phyloP scores from a whole-genome alignment of 64 coral and sea anemone species.

The Porites australiensis region DNA sequence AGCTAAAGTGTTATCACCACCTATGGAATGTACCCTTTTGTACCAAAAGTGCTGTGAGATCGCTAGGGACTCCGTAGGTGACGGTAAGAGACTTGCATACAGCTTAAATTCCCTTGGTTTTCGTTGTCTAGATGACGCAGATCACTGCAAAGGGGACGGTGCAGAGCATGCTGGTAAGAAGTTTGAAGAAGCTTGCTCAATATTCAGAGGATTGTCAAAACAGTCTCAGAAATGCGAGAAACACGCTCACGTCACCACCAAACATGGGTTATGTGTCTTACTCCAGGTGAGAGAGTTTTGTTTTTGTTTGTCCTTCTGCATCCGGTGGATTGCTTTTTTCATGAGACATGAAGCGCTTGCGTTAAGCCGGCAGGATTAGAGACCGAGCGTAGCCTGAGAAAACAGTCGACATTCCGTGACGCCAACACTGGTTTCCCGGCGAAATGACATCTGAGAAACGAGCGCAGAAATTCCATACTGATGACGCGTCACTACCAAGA shows the following conservation, averaged over 20 bases:
- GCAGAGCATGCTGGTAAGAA: background rate
- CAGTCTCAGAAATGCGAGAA: background rate
- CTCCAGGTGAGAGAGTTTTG: too few relatives aligned
- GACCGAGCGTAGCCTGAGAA: too few relatives aligned
- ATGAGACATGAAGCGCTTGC: too few relatives aligned
- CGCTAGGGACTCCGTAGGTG: background rate
- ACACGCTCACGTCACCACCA: background rate
- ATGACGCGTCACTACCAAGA: too few relatives aligned
- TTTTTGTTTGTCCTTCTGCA: too few relatives aligned
- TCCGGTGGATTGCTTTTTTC: too few relatives aligned
- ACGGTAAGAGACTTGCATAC: slow-evolving; percentile 3
- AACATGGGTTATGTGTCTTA: background rate
- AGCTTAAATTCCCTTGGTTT: slow-evolving; percentile 9
- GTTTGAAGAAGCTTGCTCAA: background rate
- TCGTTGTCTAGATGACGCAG: background rate
- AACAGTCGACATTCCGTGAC: too few relatives aligned
- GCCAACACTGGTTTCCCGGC: too few relatives aligned
- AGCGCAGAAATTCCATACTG: too few relatives aligned
- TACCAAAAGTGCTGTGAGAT: slow-evolving; percentile 14
- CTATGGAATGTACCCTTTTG: background rate
- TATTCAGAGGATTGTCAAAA: background rate
- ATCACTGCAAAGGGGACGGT: background rate
- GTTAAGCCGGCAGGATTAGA: too few relatives aligned
- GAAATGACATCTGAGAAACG: too few relatives aligned
- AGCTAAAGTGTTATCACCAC: slow-evolving; percentile 5